Base-by-base conservation (phyloP, 2,888 invertebrate genomes). In the Polyommatus iphigenia region DNA sequence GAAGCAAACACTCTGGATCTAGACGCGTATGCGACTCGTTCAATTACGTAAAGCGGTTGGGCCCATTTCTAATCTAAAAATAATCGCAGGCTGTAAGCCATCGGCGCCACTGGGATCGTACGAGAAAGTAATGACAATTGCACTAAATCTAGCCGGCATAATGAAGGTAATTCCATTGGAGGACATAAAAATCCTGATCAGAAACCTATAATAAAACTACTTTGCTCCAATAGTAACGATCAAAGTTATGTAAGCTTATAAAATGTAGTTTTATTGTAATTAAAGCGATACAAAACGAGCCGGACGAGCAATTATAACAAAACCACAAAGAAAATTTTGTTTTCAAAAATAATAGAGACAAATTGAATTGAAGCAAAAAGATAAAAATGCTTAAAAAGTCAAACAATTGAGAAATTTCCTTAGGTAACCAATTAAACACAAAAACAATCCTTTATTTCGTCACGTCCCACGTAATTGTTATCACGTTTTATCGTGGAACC, bases 41-140 rank as follows among this genome's bases (percentile, higher is more conserved):
- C 90, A 94, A 94, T 93, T 94, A 93, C 94, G 92, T 94, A 94
- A 93, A 93, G 93, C 92, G 89, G 93, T 92, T 93, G 91, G 91
- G 93, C 93, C 93, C 93, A 93, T 94, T 94, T 94, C 94, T 94
- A 94, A 94, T 94, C 94, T 93, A 94, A 94, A 94, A 94, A 94
- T 94, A 94, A 94, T 94, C 94, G 93, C 89, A 92, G 94, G 92
- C 92, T 92, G 87, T 88, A 85, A 89, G 91, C 88, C 90, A 87
- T 88, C 87, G 93, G 93, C 93, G 93, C 94, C 93, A 91, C 87
- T 88, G 87, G 90, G 90, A 89, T 91, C 89, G 88, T 89, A 89
- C 88, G 91, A 91, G 94, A 94, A 93, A 93, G 93, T 92, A 91
- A 91, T 91, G 83, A 90, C 88, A 88, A 90, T 90, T 90, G 89